phyloP scores from a whole-genome alignment of 2,888 invertebrate species.

The Latrodectus hesperus region DNA sequence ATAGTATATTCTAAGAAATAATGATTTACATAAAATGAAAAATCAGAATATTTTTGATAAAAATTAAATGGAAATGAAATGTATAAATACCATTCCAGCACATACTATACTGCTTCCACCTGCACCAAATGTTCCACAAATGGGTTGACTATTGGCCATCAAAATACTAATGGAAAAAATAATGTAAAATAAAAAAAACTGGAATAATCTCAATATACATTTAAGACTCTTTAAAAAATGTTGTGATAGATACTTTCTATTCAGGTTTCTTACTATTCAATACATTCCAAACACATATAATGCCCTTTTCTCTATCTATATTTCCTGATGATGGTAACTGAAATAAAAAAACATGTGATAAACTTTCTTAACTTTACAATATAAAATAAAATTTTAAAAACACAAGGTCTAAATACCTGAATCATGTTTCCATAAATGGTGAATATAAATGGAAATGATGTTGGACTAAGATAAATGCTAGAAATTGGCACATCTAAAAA shows the following conservation, averaged over 20 bases:
- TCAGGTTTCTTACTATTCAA: slow-evolving; percentile 46
- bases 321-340: slow-evolving; percentile 8
- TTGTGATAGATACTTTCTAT: slow-evolving; percentile 45
- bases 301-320: slow-evolving; percentile 47
- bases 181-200: neutral
- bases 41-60: neutral
- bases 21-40: no score
- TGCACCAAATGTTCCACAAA: slow-evolving; percentile 65
- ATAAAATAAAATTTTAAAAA: slow-evolving; percentile 9
- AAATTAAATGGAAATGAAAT: neutral
- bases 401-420: slow-evolving; percentile 22
- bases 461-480: slow-evolving; percentile 16
- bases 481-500: slow-evolving; percentile 43
- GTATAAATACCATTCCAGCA: slow-evolving; percentile 60
- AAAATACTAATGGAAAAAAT: slow-evolving; percentile 32
- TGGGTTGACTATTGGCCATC: slow-evolving; percentile 54
- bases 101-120: slow-evolving; percentile 43
- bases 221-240: neutral
- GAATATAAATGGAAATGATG: slow-evolving; percentile 24
- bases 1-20: no score
- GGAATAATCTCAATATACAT: neutral
- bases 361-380: neutral
- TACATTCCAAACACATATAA: slow-evolving; percentile 66
- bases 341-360: neutral
- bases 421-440: slow-evolving; percentile 52